Evolutionary conservation across 2,888 invertebrate genomes (phyloP).

Genomic region (Lycaena phlaeas): DNA sequence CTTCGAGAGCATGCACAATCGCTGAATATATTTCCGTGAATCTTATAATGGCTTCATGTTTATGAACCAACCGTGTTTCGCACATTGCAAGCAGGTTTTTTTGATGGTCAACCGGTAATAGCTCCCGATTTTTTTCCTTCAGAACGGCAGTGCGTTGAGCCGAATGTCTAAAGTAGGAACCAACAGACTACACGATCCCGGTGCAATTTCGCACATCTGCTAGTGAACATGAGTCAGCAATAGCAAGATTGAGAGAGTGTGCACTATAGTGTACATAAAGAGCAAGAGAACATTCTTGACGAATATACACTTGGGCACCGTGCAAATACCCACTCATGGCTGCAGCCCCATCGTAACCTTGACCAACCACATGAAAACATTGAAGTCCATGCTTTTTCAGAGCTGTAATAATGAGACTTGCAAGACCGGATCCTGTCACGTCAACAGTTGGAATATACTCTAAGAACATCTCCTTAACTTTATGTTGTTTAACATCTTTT

Average conservation of each 20-base stretch:
- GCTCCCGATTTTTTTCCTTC: slow-evolving; percentile 12
- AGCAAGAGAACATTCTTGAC: slow-evolving; percentile 11
- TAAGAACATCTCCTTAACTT: slow-evolving; percentile 18
- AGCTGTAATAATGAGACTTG: slow-evolving; percentile 10
- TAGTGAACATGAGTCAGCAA: slow-evolving; percentile 18
- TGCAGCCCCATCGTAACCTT: slow-evolving; percentile 15
- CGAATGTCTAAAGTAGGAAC: slow-evolving; percentile 15
- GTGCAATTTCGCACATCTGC: slow-evolving; percentile 16
- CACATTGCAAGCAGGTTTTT: too few species aligned
- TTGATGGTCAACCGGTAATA: slow-evolving; percentile 11
- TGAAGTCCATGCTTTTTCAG: slow-evolving; percentile 18
- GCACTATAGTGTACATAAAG: neutral
- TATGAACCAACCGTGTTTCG: too few species aligned
- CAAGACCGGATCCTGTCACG: slow-evolving; percentile 15
- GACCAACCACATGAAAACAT: slow-evolving; percentile 17
- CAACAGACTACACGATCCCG: slow-evolving; percentile 17
- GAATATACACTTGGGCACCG: slow-evolving; percentile 13
- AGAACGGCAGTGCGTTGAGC: slow-evolving; percentile 16
- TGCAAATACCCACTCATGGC: slow-evolving; percentile 13
- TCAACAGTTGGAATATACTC: slow-evolving; percentile 18
- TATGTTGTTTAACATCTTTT: slow-evolving; percentile 12
- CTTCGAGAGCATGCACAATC: too few species aligned
- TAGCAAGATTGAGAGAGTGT: slow-evolving; percentile 13
- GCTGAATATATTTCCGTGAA: too few species aligned
- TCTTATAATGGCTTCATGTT: too few species aligned